Percentiles rank a stretch among this genome's conserved stretches.
phyloP scores from a whole-genome alignment of 2,113 vertebrate species.

The Fulica atra region DNA sequence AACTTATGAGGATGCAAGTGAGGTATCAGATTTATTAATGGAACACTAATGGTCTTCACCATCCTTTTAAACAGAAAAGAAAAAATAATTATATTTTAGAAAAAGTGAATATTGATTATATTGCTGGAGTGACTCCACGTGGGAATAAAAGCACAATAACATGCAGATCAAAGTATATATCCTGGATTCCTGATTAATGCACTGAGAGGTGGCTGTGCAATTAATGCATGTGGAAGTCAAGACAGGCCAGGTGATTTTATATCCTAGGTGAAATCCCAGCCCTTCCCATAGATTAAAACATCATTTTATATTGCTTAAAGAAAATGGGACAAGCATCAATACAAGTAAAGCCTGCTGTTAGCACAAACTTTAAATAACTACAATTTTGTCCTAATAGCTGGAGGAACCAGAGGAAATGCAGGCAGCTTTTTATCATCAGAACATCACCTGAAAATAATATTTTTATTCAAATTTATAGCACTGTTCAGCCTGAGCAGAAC shows the following conservation, averaged over 20 bases:
- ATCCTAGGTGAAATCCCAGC: neutral
- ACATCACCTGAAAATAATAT: neutral
- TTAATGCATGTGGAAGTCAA: neutral
- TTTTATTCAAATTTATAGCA: neutral
- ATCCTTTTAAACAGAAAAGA: neutral
- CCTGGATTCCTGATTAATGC: neutral
- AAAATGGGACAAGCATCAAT: neutral
- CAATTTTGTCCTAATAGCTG: neutral
- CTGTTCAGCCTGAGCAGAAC: neutral
- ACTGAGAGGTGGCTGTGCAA: neutral
- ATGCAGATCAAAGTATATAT: neutral
- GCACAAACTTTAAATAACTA: neutral
- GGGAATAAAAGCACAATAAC: neutral
- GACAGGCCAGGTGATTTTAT: neutral
- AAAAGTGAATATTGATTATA: slow-evolving; percentile 12
- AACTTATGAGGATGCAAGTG: neutral
- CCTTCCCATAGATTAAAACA: neutral
- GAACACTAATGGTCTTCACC: neutral
- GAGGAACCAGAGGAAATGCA: neutral
- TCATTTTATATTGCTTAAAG: neutral
- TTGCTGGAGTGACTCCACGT: neutral
- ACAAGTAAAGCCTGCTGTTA: neutral
- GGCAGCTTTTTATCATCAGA: neutral
- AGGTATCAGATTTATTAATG: slow-evolving; percentile 11
- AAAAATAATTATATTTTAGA: neutral